Evolutionary conservation across 2,888 invertebrate genomes (phyloP).

Genomic region (Tridacna gigas): DNA sequence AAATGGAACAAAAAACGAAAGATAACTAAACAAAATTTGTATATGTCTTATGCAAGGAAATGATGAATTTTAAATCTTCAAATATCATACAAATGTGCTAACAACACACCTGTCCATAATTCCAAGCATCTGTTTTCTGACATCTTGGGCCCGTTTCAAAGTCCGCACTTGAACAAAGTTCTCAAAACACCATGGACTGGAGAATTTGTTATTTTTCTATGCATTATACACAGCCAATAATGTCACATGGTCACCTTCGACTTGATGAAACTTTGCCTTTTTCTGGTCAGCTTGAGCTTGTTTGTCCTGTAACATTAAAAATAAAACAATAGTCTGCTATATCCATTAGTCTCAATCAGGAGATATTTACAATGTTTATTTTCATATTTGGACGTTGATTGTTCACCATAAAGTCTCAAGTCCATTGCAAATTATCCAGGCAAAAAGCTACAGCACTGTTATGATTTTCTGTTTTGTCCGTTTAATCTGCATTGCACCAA

Average conservation of each 20-base stretch:
- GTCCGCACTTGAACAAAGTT: conserved; percentile 99
- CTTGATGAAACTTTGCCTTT: conserved; percentile 99
- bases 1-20: too few species aligned
- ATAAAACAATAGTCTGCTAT: too few species aligned
- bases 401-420: too few species aligned
- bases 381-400: too few species aligned
- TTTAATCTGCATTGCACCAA: too few species aligned
- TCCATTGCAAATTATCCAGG: too few species aligned
- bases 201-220: conserved; percentile 99
- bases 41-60: not conserved
- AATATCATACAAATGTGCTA: not conserved
- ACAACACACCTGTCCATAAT: conserved; percentile 94
- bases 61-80: not conserved
- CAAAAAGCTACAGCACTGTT: too few species aligned
- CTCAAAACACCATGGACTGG: conserved; percentile 99
- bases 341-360: too few species aligned
- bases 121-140: conserved; percentile 97
- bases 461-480: too few species aligned
- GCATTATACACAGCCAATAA: conserved; percentile 99
- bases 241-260: conserved; percentile 99
- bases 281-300: conserved; percentile 97
- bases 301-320: conserved; percentile 78
- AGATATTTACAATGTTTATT: too few species aligned
- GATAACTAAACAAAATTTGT: too few species aligned
- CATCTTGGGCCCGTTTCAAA: conserved; percentile 98